Evolutionary conservation across 2,797 vertebrate species (phyloP).

Genomic region (Argentina silus): DNA sequence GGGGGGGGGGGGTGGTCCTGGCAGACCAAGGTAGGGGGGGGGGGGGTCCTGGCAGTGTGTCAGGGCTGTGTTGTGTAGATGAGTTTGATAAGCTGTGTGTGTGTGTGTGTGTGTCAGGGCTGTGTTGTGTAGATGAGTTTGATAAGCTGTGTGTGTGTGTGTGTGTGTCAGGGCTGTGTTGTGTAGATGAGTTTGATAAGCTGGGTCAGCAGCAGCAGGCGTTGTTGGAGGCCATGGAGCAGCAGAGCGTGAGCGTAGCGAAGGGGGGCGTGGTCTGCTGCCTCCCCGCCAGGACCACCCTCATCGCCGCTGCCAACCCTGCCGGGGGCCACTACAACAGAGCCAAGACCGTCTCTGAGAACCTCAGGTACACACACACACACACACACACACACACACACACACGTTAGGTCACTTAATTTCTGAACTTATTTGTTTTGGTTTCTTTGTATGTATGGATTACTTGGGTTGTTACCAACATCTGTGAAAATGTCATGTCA

Average conservation of each 20-base stretch:
- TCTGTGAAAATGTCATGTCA: too few species aligned
- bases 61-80: neutral
- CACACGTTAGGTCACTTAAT: too few species aligned
- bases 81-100: neutral
- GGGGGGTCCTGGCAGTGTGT: constrained; percentile 28
- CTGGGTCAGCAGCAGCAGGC: constrained; percentile 96
- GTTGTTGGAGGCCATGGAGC: constrained; percentile 97
- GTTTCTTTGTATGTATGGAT: too few species aligned
- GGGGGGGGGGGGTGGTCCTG: neutral
- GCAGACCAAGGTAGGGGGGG: constrained; percentile 61
- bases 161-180: constrained; percentile 82
- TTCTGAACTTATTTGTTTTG: too few species aligned
- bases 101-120: neutral
- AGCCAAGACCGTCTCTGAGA: constrained; percentile 95
- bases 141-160: neutral
- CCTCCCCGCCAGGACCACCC: constrained; percentile 92
- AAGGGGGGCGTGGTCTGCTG: constrained; percentile 97
- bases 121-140: neutral
- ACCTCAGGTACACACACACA: constrained; percentile 65
- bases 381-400: neutral
- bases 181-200: constrained; percentile 99
- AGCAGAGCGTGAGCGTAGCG: constrained; percentile 96
- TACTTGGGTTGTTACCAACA: too few species aligned
- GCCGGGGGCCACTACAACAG: constrained; percentile 96
- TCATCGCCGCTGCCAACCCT: constrained; percentile 95